phyloP scores from a whole-genome alignment of 2,113 vertebrate species.

The Psittacara wagleri region DNA sequence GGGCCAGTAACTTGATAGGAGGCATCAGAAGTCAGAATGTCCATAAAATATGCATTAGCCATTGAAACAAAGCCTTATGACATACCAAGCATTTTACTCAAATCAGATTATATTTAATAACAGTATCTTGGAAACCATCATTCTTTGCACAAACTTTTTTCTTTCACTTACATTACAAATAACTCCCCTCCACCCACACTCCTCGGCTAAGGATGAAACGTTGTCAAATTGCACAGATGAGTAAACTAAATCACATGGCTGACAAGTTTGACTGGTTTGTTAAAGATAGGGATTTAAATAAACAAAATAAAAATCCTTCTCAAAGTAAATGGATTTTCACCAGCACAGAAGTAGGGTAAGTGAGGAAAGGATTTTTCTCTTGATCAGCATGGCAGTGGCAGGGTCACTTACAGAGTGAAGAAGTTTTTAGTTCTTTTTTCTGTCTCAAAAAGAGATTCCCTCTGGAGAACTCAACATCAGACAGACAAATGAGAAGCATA shows the following conservation, averaged over 20 bases:
- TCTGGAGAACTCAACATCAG: not conserved
- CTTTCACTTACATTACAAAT: not conserved
- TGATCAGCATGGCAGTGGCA: not conserved
- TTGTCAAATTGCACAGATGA: not conserved
- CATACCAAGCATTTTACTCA: not conserved
- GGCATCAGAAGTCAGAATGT: constrained; percentile 44
- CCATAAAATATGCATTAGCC: constrained; percentile 46
- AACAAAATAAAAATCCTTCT: not conserved
- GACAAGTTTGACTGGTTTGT: not conserved
- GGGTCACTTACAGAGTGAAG: not conserved
- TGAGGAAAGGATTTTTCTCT: not conserved
- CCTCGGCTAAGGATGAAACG: not conserved
- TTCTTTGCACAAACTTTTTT: not conserved
- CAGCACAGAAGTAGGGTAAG: not conserved
- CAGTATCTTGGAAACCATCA: not conserved
- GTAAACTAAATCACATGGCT: not conserved
- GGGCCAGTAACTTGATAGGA: constrained; percentile 19
- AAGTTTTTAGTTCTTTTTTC: not conserved
- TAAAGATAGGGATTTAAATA: not conserved
- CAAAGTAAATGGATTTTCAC: not conserved
- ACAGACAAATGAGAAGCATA: not conserved
- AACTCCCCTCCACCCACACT: not conserved
- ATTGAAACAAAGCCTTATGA: not conserved
- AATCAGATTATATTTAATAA: not conserved
- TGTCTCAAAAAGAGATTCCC: not conserved